phyloP scores from a whole-genome alignment of 2,113 vertebrate species.

The Dunckerocampus dactyliophorus region DNA sequence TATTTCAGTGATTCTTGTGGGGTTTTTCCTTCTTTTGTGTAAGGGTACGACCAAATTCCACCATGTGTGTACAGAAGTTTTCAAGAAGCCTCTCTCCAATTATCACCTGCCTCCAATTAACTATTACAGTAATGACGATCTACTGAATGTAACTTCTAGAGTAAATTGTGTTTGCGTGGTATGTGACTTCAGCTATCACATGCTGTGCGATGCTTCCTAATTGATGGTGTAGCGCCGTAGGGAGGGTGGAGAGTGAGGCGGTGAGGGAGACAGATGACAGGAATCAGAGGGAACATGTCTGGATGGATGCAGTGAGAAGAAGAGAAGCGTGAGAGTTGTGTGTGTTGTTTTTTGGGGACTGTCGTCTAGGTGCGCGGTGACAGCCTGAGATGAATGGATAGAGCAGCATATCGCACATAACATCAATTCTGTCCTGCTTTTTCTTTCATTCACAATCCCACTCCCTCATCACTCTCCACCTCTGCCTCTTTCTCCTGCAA shows the following conservation, averaged over 20 bases:
- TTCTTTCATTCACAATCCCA: constrained; percentile 50
- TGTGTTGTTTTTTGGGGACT: constrained; percentile 33
- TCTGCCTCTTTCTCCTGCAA: constrained; percentile 21
- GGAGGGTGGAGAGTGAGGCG: constrained; percentile 19
- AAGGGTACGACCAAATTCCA: too few species aligned
- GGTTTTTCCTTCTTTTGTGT: too few species aligned
- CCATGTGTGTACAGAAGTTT: too few species aligned
- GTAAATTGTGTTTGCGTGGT: neutral
- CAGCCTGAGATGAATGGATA: constrained; percentile 52
- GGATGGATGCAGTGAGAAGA: constrained; percentile 36
- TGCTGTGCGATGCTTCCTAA: constrained; percentile 46
- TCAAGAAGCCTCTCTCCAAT: too few species aligned
- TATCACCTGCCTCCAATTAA: too few species aligned
- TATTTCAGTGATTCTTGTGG: too few species aligned
- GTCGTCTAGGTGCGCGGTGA: constrained; percentile 43
- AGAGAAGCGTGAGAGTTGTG: constrained; percentile 28
- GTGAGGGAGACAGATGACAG: constrained; percentile 37
- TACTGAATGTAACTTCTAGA: too few species aligned
- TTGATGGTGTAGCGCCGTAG: constrained; percentile 25
- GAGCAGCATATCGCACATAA: constrained; percentile 50
- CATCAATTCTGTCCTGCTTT: constrained; percentile 63
- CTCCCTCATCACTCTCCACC: constrained; percentile 25
- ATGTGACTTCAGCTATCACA: constrained; percentile 33
- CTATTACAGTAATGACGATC: too few species aligned
- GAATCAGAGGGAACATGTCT: constrained; percentile 54